Conservation (phyloP, 1,140 invertebrate genomes). For the Caenorhabditis inopinata region DNA sequence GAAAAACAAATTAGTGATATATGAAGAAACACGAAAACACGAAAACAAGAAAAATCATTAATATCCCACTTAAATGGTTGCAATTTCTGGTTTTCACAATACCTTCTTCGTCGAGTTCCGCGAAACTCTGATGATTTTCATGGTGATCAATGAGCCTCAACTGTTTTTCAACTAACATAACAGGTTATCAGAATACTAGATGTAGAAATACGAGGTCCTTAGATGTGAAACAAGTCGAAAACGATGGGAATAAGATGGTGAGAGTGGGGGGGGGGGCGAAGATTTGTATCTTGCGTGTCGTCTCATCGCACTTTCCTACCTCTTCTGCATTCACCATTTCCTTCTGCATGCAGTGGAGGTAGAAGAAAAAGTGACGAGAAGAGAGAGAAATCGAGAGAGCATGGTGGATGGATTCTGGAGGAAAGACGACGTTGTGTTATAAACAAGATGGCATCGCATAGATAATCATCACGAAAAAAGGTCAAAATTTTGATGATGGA, state of each 20-base stretch:
- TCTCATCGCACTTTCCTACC: not conserved
- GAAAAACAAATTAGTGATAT: too few relatives aligned
- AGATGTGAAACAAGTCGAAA: too few relatives aligned
- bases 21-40: too few relatives aligned
- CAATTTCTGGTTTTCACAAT: too few relatives aligned
- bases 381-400: not conserved
- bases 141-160: not conserved
- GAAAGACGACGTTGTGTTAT: not conserved
- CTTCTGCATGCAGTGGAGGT: too few relatives aligned
- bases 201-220: too few relatives aligned
- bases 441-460: not conserved
- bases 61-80: too few relatives aligned
- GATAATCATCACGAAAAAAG: not conserved
- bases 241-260: too few relatives aligned
- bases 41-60: too few relatives aligned
- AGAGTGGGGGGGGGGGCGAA: not conserved
- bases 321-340: constrained; percentile 5
- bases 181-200: too few relatives aligned
- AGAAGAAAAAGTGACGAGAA: too few relatives aligned
- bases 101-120: constrained; percentile 8
- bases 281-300: constrained; percentile 26
- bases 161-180: not conserved
- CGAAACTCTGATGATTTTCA: not conserved
- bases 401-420: not conserved
- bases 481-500: constrained; percentile 33